Evolutionary conservation across 2,113 vertebrate genomes (phyloP), one percentile per base, ranked within the genome.

Genomic region (Lycaon pictus): DNA sequence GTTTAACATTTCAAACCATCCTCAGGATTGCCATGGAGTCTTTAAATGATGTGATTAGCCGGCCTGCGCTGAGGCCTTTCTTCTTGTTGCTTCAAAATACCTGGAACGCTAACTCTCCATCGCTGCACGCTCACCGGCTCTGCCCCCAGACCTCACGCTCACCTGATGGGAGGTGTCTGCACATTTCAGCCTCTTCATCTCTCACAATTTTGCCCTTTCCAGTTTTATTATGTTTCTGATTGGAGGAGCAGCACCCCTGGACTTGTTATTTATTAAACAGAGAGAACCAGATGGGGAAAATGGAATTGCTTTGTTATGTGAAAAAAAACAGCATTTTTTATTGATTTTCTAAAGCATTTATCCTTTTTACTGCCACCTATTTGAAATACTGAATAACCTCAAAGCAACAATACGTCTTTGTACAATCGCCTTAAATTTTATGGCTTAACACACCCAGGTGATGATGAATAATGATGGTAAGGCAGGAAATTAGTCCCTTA

Each of bases 41-140:
- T 23, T 86, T 93, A 96, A 97, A 74, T 53, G 3, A 23, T 43
- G 11, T 7, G 90, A n/a, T 51, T 93, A 27, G 0, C 2, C 16
- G 25, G 95, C 69, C 55, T 19, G 15, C 96, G 13, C 16, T 7
- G 3, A 7, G 67, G 11, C 8, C 1, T 29, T 88, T 90, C 60
- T 32, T 84, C 2, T 51, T 79, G 27, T 2, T 77, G 29, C 15
- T 8, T 35, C 51, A 84, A 97, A 94, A 25, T 9, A 69, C 23
- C 67, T 27, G 0, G 1, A 77, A 20, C 79, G 1, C 25, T 7
- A 56, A 48, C 35, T 4, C 29, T 15, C 1, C 0, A 0, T 15
- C 74, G 3, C 37, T 55, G 35, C 77, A 5, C 8, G 0, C 55
- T 17, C 55, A 19, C 6, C 92, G 2, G 77, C 35, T 90, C 93